Evolutionary conservation across 2,797 vertebrate genomes (phyloP).

Genomic region (Sebastes kiyomatsui): DNA sequence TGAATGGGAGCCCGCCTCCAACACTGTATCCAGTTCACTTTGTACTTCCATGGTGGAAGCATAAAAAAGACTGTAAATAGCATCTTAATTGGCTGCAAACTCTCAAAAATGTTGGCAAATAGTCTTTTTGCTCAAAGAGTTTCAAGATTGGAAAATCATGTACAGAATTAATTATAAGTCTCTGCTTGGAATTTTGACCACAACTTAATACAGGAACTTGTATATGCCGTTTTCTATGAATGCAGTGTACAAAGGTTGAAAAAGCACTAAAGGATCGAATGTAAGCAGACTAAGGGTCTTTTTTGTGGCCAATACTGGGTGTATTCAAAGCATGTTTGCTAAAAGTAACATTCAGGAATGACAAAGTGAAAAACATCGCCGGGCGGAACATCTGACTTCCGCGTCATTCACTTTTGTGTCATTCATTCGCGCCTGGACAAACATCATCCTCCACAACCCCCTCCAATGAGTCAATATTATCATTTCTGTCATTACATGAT

Average conservation of each 20-base stretch:
- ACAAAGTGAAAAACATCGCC: not conserved
- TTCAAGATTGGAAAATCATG: not conserved
- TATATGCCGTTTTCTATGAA: not conserved
- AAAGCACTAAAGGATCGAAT: not conserved
- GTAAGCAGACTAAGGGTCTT: not conserved
- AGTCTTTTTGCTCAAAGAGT: not conserved
- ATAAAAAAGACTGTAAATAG: not conserved
- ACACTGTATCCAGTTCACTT: too few species aligned
- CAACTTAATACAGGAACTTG: not conserved
- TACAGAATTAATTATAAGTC: not conserved
- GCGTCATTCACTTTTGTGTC: constrained; percentile 18
- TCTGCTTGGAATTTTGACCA: not conserved
- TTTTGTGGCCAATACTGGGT: not conserved
- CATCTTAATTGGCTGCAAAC: not conserved
- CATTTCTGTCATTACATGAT: constrained; percentile 47
- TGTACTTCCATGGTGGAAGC: not conserved
- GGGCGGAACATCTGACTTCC: not conserved
- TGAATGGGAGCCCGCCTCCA: too few species aligned
- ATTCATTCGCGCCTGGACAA: constrained; percentile 1
- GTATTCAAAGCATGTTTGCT: not conserved
- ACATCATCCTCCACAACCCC: constrained; percentile 6
- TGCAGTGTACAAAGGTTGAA: not conserved
- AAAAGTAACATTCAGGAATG: not conserved
- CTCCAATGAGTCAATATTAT: constrained; percentile 33
- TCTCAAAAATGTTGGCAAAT: constrained; percentile 1